Evolutionary conservation across 2,797 vertebrate species (phyloP), one percentile per base, ranked within the genome.

Genomic region (Hydrolagus colliei): DNA sequence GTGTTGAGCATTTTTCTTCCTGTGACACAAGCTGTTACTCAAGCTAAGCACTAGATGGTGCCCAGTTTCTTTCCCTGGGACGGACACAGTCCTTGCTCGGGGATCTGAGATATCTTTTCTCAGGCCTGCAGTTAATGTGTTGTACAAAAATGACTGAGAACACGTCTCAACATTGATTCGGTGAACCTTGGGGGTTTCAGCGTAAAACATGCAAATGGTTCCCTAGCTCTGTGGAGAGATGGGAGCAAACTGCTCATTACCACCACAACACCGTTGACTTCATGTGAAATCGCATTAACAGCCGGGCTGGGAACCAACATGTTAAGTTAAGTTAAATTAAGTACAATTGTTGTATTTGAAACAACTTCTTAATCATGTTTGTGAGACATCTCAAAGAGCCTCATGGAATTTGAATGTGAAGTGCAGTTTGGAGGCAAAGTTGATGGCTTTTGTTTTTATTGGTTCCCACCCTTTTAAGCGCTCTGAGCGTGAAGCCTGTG

Each of bases 31-130:
- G 94, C 91, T 92, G 93, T 96, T 96, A 94, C 96, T 90, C 89
- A 88, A 89, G 89, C 91, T 95, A 94, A 95, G 94, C 96, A 96
- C 96, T 97, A 97, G 96, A 95, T 97, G 96, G 96, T 96, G 96
- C 96, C 94, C 96, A 94, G 93, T 95, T 96, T 92, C 96, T 95
- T 96, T 89, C 87, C 89, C 89, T 90, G 89, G 86, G 89, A 88
- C 89, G 89, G 88, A 88, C 82, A 79, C 41, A 71, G 90, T 90
- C 91, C 89, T 90, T 89, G 80, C 86, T 89, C 91, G 91, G 32
- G 8, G 0, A 62, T 86, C 88, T 89, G 61, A 76, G 85, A 78
- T 4, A 84, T 84, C 78, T 80, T 67, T 80, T 52, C 16, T 80
- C n/a, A 4, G 62, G 32, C 65, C 61, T 63, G 62, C 1, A 27